Conservation (phyloP, 1,140 invertebrate species). For the Tenebrio molitor region DNA sequence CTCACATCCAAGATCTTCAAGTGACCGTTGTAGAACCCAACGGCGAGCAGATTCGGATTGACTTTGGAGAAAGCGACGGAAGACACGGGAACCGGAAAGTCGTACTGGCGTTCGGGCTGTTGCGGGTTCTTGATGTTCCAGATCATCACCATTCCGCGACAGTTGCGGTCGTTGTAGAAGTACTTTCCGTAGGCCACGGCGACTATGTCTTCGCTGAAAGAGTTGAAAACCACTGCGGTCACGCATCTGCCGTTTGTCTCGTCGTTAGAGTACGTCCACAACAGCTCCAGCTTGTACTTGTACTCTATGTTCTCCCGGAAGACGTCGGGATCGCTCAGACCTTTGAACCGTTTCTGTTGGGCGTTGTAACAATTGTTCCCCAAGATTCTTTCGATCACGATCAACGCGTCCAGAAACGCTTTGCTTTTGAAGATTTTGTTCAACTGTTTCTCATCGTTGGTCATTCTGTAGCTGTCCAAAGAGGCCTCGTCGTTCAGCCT, state of each 20-base stretch:
- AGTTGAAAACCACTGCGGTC: constrained; percentile 75
- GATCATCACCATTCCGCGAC: constrained; percentile 78
- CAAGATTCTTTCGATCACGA: constrained; percentile 78
- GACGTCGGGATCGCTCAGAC: constrained; percentile 69
- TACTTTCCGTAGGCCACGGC: constrained; percentile 80
- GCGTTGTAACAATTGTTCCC: constrained; percentile 75
- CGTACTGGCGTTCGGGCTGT: constrained; percentile 81
- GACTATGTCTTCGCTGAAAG: constrained; percentile 73
- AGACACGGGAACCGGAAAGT: constrained; percentile 79
- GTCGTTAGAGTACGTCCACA: constrained; percentile 75
- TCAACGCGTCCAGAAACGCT: constrained; percentile 73
- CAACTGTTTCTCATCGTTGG: not conserved
- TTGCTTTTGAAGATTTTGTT: constrained; percentile 60
- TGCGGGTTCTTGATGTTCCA: constrained; percentile 91
- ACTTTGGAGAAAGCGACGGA: constrained; percentile 79
- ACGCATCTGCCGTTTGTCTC: constrained; percentile 68
- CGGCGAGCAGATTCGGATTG: constrained; percentile 65
- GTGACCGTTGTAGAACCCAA: constrained; percentile 83
- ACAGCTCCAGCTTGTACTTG: constrained; percentile 73
- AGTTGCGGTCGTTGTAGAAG: constrained; percentile 67
- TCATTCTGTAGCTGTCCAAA: not conserved
- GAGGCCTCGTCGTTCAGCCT: constrained; percentile 4
- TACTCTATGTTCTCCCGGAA: constrained; percentile 73
- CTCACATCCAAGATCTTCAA: constrained; percentile 80
- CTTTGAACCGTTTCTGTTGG: constrained; percentile 77